Evolutionary conservation across 2,888 invertebrate species (phyloP), one percentile per base, ranked within the genome.

Genomic region (Chrysolina americana): DNA sequence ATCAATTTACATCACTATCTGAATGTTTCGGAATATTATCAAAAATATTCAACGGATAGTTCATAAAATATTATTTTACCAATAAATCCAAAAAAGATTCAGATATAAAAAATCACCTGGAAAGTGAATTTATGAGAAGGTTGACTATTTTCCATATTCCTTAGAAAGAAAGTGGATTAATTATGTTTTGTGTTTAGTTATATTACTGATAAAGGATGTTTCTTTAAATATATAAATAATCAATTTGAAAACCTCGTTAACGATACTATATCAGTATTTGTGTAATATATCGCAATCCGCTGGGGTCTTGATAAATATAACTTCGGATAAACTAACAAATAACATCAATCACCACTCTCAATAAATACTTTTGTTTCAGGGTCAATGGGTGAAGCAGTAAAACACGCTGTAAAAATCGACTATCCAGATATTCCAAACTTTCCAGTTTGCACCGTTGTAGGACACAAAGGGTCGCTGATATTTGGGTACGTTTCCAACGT

Each of bases 371-470:
- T n/a, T 50, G n/a, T 72, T 74, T 53, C 47, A 77, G 77, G 78
- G 65, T 74, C 76, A 41, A 65, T 75, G 56, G 77, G 70, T 23
- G 79, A 81, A 9, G 62, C 73, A n/a, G 44, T 81, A 47, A 50
- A 65, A 59, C 53, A 77, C 3, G 70, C 78, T 15, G 41, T 76
- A 36, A 47, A 47, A 56, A 66, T 81, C 13, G 48, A 76, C 10
- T 98, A 98, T 86, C 92, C 93, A 82, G 92, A 94, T 17, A 97
- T 98, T 70, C 98, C 98, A 0, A 93, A 96, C 85, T 98, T 98
- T 87, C 98, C 98, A 0, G 89, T 93, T 17, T 95, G 96, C 77
- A 94, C 95, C 73, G 97, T 98, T 1, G 92, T 92, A 78, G 97
- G 97, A 0, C 97, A 97, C 88, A 94, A 93, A 44, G 98, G 98